Evolutionary conservation across 2,888 invertebrate species (phyloP), one percentile per base, ranked within the genome.

Genomic region (Brachylomia viminalis): DNA sequence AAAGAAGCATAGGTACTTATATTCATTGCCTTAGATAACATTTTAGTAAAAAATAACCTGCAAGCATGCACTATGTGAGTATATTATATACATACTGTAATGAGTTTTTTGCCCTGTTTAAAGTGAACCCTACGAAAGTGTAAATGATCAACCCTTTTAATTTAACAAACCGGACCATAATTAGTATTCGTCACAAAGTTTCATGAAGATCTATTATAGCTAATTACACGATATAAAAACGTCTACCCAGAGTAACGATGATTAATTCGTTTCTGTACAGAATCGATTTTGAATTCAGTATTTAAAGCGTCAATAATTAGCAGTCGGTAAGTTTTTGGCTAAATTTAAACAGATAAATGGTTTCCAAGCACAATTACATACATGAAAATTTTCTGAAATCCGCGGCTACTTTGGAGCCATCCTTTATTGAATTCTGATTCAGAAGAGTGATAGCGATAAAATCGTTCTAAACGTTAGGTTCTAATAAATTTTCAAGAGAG

Each of bases 251-350:
- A 80, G 71, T 91, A 90, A 92, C 88, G 91, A 91, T 92, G 92
- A 92, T 93, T 91, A 91, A 87, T 88, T 91, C 89, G 87, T 86
- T 87, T 86, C 89, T 87, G 79, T 79, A 86, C 78, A 85, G 86
- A 92, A 93, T 93, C 89, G 92, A 92, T 92, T 92, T 91, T 89
- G 89, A 92, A 92, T 93, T 91, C 90, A 77, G 75, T 81, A 85
- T 86, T 89, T 76, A 82, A 82, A 67, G 72, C 59, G 65, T 81
- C 30, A 56, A 79, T 66, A 79, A 84, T 87, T 80, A 87, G 84
- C 64, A 80, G 66, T 62, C 27, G 20, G 15, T 1, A 52, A 72
- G 20, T 52, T 27, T 45, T n/a, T 15, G 23, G 42, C 27, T 71
- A 78, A 74, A 82, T 77, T 73, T 52, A 59, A n/a, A 70, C n/a